Base-by-base conservation (phyloP, 1,140 invertebrate genomes). In the Drosophila arizonae region DNA sequence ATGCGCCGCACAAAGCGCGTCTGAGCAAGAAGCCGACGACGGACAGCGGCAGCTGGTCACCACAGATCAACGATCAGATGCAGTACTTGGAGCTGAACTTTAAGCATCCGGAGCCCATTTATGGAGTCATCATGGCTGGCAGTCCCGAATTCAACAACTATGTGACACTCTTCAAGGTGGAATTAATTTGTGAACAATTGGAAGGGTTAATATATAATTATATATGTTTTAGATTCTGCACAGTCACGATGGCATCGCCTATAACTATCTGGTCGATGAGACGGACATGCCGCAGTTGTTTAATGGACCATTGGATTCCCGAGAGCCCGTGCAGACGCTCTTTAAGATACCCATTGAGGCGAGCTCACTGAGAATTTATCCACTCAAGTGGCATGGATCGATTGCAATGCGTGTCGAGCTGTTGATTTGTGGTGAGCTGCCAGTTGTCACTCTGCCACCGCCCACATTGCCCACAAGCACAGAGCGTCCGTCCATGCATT, bases 1-100 rank as follows among this genome's bases (percentile, higher is more conserved):
- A 93, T 72, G 81, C 84, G 6, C 93, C 95, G 0, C 86, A 93
- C 10, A 91, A 93, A 79, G 92, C 93, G 5, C 84, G 92, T 26
- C 77, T 95, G 4, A 90, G 93, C 64, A 92, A 87, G 6, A 79
- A 92, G 26, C 64, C 64, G 3, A n/a, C 50, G 6, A 56, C 92
- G 3, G 60, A 64, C 2, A 51, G 45, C 92, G 94, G 94, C 28
- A 94, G 93, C 74, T 97, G 96, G 96, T 93, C 93, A 43, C 94
- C 96, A 1, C 77, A 88, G 45, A 85, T 90, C 15, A 87, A 91
- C 2, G 93, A 95, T 76, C 86, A 91, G 61, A 92, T 94, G 66
- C 94, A 95, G 87, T 96, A 94, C 90, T 91, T 97, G n/a, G 94
- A 96, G 91, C 92, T 97, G 6, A 93, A 95, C 80, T 92, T 97